Percentiles rank a stretch among this genome's conserved stretches.
These are phyloP conservation scores for Thaumetopoea pityocampa DNA, from an alignment of 1,140 invertebrate species.

Conservation along the genomic window DNA sequence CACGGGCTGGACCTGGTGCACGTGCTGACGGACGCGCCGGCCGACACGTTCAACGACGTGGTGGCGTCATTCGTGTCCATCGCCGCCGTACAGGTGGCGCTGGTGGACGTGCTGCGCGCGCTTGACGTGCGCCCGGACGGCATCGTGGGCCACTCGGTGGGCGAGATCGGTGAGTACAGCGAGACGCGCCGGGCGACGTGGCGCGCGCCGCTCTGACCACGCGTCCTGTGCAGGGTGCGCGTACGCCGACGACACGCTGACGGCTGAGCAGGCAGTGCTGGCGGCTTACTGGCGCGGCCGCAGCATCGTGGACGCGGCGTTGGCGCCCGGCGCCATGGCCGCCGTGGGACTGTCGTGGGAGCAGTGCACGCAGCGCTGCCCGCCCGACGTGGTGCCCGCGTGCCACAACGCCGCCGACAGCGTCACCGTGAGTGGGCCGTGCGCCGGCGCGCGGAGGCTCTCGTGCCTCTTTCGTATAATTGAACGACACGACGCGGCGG, in stretches of 20 bases:
- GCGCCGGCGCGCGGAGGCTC: neutral
- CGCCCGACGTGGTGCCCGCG: conserved; percentile 87
- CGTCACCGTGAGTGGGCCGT: conserved; percentile 79
- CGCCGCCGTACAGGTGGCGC: conserved; percentile 94
- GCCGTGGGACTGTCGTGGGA: conserved; percentile 93
- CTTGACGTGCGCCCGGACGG: conserved; percentile 92
- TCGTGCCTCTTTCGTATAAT: too few species aligned
- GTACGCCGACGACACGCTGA: conserved; percentile 96
- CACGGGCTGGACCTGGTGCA: conserved; percentile 89
- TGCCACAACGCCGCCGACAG: conserved; percentile 96
- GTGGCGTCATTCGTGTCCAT: conserved; percentile 94
- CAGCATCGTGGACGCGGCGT: conserved; percentile 87
- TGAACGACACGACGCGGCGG: too few species aligned
- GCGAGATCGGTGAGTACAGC: conserved; percentile 81
- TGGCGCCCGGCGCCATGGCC: conserved; percentile 88
- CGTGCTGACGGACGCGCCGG: conserved; percentile 85
- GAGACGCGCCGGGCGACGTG: too few species aligned
- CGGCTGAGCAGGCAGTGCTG: conserved; percentile 93
- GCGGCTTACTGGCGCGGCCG: conserved; percentile 95
- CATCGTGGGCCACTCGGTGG: conserved; percentile 96
- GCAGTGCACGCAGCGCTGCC: conserved; percentile 84
- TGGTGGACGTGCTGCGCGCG: conserved; percentile 89
- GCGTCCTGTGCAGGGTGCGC: conserved; percentile 91
- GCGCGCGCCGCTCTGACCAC: too few species aligned
- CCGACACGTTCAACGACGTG: conserved; percentile 87